These are phyloP conservation scores for Heteropelma amictum DNA, from an alignment of 2,888 invertebrate genomes.

Conservation along the genomic window DNA sequence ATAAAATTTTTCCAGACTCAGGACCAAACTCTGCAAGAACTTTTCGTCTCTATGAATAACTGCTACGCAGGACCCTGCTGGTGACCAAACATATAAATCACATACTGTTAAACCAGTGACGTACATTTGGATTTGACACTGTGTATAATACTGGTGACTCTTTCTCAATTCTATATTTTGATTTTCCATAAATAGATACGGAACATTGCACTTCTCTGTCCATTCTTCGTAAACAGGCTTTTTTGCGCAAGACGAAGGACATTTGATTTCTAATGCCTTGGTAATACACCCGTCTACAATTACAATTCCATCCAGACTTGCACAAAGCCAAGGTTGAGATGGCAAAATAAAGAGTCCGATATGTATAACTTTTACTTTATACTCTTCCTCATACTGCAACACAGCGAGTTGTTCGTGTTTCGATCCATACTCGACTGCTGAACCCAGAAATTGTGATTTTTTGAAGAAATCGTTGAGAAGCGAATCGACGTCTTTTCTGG, in stretches of 20 bases:
- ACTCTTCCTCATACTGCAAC: neutral
- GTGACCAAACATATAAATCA: slow-evolving; percentile 40
- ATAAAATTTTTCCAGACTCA: slow-evolving; percentile 10
- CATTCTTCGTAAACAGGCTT: slow-evolving; percentile 16
- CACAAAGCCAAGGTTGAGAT: slow-evolving; percentile 49
- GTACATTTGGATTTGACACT: slow-evolving; percentile 41
- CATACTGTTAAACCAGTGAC: slow-evolving; percentile 31
- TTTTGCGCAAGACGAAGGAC: slow-evolving; percentile 39
- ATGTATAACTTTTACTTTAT: slow-evolving; percentile 8
- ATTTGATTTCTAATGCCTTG: slow-evolving; percentile 51
- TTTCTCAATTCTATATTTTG: slow-evolving; percentile 2
- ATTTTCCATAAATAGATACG: slow-evolving; percentile 8
- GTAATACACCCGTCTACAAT: slow-evolving; percentile 40
- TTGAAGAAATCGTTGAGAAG: slow-evolving; percentile 20
- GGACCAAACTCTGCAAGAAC: slow-evolving; percentile 4
- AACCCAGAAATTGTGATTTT: slow-evolving; percentile 12
- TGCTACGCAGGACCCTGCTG: neutral
- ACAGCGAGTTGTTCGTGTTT: slow-evolving; percentile 2
- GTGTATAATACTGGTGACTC: slow-evolving; percentile 30
- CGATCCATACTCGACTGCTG: slow-evolving; percentile 30
- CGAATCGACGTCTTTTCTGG: slow-evolving; percentile 12
- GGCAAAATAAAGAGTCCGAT: slow-evolving; percentile 27
- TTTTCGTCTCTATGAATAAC: slow-evolving; percentile 1
- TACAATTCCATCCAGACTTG: slow-evolving; percentile 45
- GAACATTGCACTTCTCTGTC: neutral